Base-by-base conservation (phyloP, 92 coral and sea anemone genomes). In the Zoanthus solanderi region DNA sequence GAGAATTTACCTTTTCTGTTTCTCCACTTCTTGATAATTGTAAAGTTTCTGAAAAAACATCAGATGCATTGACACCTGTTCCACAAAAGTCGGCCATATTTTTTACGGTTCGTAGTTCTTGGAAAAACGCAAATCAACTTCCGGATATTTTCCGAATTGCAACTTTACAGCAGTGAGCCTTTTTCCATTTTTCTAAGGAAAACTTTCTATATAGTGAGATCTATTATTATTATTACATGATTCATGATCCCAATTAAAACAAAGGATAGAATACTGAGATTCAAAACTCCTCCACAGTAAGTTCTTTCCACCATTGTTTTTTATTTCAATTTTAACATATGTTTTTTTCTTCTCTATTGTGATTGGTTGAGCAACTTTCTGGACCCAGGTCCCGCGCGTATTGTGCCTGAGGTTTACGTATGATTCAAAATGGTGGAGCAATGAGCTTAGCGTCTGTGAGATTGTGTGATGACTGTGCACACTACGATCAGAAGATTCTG, bases 361-460 rank as follows among this genome's bases (percentile, higher is more conserved):
- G 82, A 77, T 77, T 77, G 82, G 82, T 77, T n/a, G 10, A 76
- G 18, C 48, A 2, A 54, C 63, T 46, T 14, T 75, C 29, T 14
- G 12, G 10, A 29, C 68, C 68, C 65, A 53, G 65, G n/a, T 46
- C 54, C 46, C 82, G 18, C 67, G 67, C 68, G 29, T 46, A 31
- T 12, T 17, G n/a, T 15, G 31, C 13, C 67, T 12, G 28, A 23
- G 16, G 28, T 12, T 7, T 14, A 8, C 0, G 30, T 42, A 74
- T 12, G 17, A 12, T 53, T 77, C 68, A 77, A 77, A n/a, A 77
- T 77, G 82, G 82, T 63, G 82, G 82, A 53, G 30, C 28, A 53
- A 28, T 7, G 67, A 60, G 8, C 65, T 13, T 1, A 28, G 11
- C 31, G 3, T 30, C 75, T 77, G 67, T 56, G 1, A 15, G 5